Conservation (phyloP, 2,888 invertebrate species). For the Caenorhabditis sp. region DNA sequence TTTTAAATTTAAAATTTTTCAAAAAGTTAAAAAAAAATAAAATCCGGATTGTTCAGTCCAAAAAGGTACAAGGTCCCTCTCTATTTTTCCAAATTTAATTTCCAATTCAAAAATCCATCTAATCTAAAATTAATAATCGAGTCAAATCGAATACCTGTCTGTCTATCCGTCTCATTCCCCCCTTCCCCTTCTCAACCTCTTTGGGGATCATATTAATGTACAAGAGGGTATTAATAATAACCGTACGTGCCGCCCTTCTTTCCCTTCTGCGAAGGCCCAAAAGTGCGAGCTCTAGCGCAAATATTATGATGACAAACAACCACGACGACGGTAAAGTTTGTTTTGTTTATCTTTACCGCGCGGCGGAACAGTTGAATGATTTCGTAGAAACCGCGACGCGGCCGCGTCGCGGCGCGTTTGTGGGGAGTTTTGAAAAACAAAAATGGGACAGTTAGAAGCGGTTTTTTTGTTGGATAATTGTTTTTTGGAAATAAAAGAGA, state of each 20-base stretch:
- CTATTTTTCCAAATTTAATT: too few relatives aligned
- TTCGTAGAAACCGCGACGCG: too few relatives aligned
- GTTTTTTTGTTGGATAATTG: too few relatives aligned
- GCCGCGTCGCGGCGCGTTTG: too few relatives aligned
- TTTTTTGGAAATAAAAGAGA: too few relatives aligned
- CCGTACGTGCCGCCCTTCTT: neutral
- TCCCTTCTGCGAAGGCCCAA: neutral
- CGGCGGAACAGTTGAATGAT: too few relatives aligned
- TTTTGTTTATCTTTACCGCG: neutral
- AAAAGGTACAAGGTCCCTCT: too few relatives aligned
- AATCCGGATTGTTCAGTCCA: too few relatives aligned
- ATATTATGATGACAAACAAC: neutral
- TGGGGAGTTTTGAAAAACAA: too few relatives aligned
- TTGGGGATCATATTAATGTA: conserved; percentile 10
- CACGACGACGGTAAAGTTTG: neutral
- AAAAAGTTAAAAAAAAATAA: neutral
- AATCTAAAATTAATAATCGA: neutral
- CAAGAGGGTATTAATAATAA: conserved; percentile 10
- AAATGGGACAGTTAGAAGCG: too few relatives aligned
- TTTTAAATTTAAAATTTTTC: neutral
- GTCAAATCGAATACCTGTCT: neutral
- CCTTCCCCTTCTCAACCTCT: neutral
- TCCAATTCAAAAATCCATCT: neutral
- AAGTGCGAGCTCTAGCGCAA: neutral
- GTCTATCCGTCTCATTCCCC: neutral